phyloP scores from a whole-genome alignment of 2,113 vertebrate species.

The Bungarus multicinctus region DNA sequence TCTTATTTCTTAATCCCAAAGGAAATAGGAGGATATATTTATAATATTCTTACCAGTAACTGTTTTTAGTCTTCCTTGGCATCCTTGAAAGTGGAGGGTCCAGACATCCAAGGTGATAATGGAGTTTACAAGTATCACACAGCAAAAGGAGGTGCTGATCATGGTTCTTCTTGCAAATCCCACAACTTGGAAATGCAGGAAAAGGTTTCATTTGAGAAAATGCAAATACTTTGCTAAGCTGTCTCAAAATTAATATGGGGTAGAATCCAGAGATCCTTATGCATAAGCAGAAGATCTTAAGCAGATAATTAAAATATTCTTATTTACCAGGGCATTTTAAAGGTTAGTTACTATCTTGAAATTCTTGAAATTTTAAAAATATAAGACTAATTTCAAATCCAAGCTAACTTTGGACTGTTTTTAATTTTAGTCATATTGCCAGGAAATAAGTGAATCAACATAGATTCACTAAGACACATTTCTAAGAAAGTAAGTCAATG shows the following conservation, averaged over 20 bases:
- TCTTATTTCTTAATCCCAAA: not conserved
- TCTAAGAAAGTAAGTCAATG: not conserved
- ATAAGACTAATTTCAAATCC: not conserved
- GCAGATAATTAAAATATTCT: not conserved
- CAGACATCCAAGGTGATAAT: conserved; percentile 97
- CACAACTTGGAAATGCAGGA: conserved; percentile 77
- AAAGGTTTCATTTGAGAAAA: conserved; percentile 49
- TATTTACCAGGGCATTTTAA: not conserved
- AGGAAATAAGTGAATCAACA: not conserved
- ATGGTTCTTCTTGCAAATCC: conserved; percentile 98
- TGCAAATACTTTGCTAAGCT: not conserved
- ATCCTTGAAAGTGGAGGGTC: conserved; percentile 96
- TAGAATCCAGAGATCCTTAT: not conserved
- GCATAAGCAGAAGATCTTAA: not conserved
- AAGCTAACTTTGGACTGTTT: not conserved
- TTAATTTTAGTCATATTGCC: not conserved
- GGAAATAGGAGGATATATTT: conserved; percentile 5
- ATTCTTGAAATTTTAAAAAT: not conserved
- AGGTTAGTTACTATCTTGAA: not conserved
- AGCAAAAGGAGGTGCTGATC: conserved; percentile 94
- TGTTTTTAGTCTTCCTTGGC: conserved; percentile 99
- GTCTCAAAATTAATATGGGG: conserved; percentile 23
- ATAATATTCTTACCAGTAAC: conserved; percentile 87
- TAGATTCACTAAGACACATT: not conserved
- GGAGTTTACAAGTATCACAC: conserved; percentile 97